Evolutionary conservation across 2,888 invertebrate genomes (phyloP).

Genomic region (Erebia aethiops): DNA sequence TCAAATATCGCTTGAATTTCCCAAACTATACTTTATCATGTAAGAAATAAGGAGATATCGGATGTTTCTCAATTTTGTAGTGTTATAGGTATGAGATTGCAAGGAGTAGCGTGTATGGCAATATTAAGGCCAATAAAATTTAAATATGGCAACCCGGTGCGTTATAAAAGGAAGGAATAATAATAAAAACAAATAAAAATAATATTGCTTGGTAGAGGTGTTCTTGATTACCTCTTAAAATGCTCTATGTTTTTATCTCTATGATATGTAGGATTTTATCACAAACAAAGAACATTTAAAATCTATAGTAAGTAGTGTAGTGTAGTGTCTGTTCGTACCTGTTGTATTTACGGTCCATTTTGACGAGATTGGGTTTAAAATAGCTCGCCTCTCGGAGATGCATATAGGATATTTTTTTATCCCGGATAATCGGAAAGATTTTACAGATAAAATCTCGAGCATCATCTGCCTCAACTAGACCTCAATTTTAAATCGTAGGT

Average conservation of each 20-base stretch:
- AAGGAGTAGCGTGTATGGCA: conserved; percentile 76
- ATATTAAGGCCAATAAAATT: conserved; percentile 82
- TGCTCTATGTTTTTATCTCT: conserved; percentile 15
- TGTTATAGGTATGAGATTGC: conserved; percentile 76
- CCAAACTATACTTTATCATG: conserved; percentile 46
- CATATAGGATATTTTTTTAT: too few relatives aligned
- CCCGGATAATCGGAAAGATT: too few relatives aligned
- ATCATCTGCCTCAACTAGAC: too few relatives aligned
- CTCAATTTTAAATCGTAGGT: too few relatives aligned
- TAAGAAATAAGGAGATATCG: conserved; percentile 40
- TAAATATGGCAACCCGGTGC: conserved; percentile 77
- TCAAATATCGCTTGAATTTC: conserved; percentile 29
- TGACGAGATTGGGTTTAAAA: too few relatives aligned
- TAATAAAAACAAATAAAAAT: conserved; percentile 62
- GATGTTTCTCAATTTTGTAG: conserved; percentile 44
- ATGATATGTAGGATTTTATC: neutral
- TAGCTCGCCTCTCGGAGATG: too few relatives aligned
- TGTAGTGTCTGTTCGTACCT: too few relatives aligned
- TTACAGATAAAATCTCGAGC: too few relatives aligned
- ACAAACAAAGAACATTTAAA: neutral
- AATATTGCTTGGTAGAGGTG: conserved; percentile 26
- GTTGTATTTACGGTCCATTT: too few relatives aligned
- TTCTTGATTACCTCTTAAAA: conserved; percentile 17
- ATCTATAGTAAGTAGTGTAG: neutral
- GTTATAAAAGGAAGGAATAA: conserved; percentile 75